A percentile compares a stretch with the other conserved stretches of the same genome.
phyloP scores from a whole-genome alignment of 1,140 invertebrate genomes.

The Thaumetopoea pityocampa region DNA sequence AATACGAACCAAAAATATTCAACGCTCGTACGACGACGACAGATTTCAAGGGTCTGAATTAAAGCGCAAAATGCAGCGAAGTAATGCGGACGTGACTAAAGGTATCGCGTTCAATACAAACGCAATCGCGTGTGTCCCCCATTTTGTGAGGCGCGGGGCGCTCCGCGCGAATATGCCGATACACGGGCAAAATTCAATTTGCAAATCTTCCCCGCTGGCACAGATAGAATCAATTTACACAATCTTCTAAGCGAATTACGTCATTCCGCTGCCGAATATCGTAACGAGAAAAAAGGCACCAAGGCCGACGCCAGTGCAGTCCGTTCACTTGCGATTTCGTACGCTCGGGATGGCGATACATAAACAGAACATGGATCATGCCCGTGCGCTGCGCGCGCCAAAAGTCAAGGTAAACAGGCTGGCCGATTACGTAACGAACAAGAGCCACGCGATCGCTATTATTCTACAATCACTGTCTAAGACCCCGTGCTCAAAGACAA shows the following conservation, averaged over 20 bases:
- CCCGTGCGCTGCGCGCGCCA: constrained; percentile 30
- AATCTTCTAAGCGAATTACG: constrained; percentile 46
- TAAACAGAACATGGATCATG: constrained; percentile 17
- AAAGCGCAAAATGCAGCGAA: constrained; percentile 19
- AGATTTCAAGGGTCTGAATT: constrained; percentile 16
- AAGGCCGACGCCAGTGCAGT: constrained; percentile 47
- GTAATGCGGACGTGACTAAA: constrained; percentile 14
- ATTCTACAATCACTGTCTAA: too few relatives aligned
- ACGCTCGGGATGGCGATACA: constrained; percentile 23
- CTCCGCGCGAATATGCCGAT: constrained; percentile 19
- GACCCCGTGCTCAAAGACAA: too few relatives aligned
- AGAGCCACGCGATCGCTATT: too few relatives aligned
- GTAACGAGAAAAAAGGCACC: constrained; percentile 46
- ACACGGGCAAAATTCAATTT: constrained; percentile 38
- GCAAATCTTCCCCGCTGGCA: constrained; percentile 37
- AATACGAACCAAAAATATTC: constrained; percentile 1
- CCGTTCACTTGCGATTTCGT: constrained; percentile 67
- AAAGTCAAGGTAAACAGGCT: constrained; percentile 61
- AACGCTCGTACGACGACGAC: constrained; percentile 3
- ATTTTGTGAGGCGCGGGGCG: constrained; percentile 1
- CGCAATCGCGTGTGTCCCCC: constrained; percentile 8
- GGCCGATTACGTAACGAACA: too few relatives aligned
- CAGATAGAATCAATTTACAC: constrained; percentile 46
- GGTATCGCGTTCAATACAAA: constrained; percentile 8
- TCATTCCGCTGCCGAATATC: constrained; percentile 48